Evolutionary conservation across 2,888 invertebrate species (phyloP), one percentile per base, ranked within the genome.

Genomic region (Anodontia alba): DNA sequence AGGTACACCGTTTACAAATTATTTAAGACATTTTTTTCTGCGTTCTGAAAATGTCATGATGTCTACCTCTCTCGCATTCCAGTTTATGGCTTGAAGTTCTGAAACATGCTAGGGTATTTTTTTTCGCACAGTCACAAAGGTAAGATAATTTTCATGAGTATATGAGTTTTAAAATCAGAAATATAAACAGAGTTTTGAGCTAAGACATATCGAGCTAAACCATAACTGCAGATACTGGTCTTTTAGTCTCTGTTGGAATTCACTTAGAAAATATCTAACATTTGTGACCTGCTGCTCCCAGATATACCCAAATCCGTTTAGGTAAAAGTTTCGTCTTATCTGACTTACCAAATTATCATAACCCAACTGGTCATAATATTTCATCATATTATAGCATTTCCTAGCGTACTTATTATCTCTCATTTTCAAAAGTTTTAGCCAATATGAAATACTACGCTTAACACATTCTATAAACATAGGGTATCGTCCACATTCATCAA

Each of bases 1-100:
- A n/a, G n/a, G n/a, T n/a, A n/a, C n/a, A n/a, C n/a, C n/a, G n/a
- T n/a, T n/a, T n/a, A n/a, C n/a, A n/a, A n/a, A n/a, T n/a, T n/a
- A n/a, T n/a, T n/a, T n/a, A n/a, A n/a, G n/a, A 66, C 66, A 66
- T 36, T 33, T 31, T n/a, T 12, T 29, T 7, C 15, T 66, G 10
- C 26, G 5, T 12, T 66, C 66, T 66, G 17, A 20, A 5, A 10
- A 23, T 66, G 7, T 36, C 31, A 10, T 10, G 10, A 49, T 75
- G 46, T 15, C 67, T 67, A 26, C 75, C 75, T 23, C 10, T 75
- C 68, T 75, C 75, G 20, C 67, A 51, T 51, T 67, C 49, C 43
- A 75, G 54, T 23, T 46, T 46, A 68, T 75, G 75, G 12, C 33
- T 20, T 20, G 49, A 43, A 23, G 36, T 68, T 31, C 68, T 43